A percentile compares a stretch with the other conserved stretches of the same genome.
phyloP scores from a whole-genome alignment of 2,888 invertebrate genomes.

The Mimas tiliae region DNA sequence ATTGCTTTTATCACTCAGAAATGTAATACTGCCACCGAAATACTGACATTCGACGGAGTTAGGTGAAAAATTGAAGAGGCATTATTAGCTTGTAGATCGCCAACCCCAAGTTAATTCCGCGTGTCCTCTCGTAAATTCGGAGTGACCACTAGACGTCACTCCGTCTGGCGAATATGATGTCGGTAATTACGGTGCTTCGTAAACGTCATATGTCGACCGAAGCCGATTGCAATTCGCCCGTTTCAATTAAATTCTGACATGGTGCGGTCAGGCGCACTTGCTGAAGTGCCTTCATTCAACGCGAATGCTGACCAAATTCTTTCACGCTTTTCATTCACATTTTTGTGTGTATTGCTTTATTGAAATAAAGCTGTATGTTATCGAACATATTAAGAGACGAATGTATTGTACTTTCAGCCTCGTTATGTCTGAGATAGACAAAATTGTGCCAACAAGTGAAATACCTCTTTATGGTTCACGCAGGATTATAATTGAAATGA shows the following conservation, averaged over 20 bases:
- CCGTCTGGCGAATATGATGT: constrained; percentile 54
- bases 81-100: background rate
- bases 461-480: no score
- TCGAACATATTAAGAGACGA: background rate
- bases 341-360: constrained; percentile 8
- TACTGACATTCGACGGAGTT: no score
- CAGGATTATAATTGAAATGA: no score
- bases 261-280: constrained; percentile 51
- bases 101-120: constrained; percentile 39
- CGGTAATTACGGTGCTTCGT: constrained; percentile 67
- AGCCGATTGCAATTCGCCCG: constrained; percentile 58
- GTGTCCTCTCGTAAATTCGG: constrained; percentile 44
- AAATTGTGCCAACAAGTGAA: no score
- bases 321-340: constrained; percentile 9
- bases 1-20: no score
- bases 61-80: constrained; percentile 1
- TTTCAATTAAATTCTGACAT: constrained; percentile 75
- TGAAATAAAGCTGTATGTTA: background rate
- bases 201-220: constrained; percentile 56
- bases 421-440: no score
- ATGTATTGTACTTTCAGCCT: background rate
- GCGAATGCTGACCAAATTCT: background rate
- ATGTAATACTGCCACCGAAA: no score
- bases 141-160: constrained; percentile 70
- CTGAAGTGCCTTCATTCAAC: constrained; percentile 62